A percentile compares a stretch with the other conserved stretches of the same genome.
phyloP scores from a whole-genome alignment of 2,888 invertebrate genomes.

The Drosophila basisetae region DNA sequence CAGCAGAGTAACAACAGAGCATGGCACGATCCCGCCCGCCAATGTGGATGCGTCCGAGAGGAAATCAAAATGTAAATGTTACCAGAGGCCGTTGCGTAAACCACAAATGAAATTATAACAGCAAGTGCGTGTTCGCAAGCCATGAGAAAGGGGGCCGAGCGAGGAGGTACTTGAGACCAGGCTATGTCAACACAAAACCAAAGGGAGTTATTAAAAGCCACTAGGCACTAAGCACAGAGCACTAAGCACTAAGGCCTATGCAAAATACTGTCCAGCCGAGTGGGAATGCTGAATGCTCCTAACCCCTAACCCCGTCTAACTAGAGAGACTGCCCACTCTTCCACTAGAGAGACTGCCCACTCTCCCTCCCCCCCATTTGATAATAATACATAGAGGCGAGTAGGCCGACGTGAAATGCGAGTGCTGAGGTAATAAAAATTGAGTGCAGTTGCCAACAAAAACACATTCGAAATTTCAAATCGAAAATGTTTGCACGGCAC shows the following conservation, averaged over 20 bases:
- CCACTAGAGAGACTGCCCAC: neutral
- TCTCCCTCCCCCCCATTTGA: neutral
- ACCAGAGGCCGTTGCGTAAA: conserved; percentile 51
- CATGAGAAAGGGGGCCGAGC: neutral
- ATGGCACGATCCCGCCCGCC: conserved; percentile 1
- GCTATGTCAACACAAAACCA: conserved; percentile 40
- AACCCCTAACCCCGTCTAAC: too few relatives aligned
- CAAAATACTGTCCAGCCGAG: conserved; percentile 25
- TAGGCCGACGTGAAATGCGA: conserved; percentile 60
- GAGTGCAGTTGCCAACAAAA: conserved; percentile 68
- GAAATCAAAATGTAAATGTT: conserved; percentile 79
- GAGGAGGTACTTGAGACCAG: conserved; percentile 3
- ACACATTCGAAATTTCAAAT: conserved; percentile 46
- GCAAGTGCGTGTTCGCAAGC: conserved; percentile 35
- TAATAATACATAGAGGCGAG: conserved; percentile 24
- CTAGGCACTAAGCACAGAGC: conserved; percentile 10
- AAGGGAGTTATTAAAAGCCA: conserved; percentile 48
- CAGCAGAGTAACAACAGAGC: conserved; percentile 2
- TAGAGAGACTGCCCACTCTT: neutral
- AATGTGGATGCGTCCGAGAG: conserved; percentile 57
- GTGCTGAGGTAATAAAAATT: conserved; percentile 64
- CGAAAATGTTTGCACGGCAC: conserved; percentile 65
- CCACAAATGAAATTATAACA: conserved; percentile 75
- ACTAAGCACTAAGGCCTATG: conserved; percentile 23
- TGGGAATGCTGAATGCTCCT: neutral